phyloP scores from a whole-genome alignment of 2,113 vertebrate species.

The Cettia cetti region DNA sequence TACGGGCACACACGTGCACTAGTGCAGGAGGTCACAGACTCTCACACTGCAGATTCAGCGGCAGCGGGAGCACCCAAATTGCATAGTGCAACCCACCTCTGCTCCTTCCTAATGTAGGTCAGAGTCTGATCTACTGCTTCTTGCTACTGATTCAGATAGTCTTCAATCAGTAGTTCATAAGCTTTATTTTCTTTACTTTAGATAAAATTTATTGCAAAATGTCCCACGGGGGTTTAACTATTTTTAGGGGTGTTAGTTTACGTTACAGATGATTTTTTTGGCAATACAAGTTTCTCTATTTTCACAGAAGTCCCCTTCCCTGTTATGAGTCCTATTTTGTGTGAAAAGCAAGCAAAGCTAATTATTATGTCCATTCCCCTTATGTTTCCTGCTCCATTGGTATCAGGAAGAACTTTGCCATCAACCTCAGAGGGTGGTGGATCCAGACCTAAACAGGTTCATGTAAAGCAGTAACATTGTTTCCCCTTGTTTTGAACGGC shows the following conservation, averaged over 20 bases:
- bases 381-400: slow-evolving; percentile 1
- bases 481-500: slow-evolving; percentile 37
- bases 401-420: background rate
- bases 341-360: background rate
- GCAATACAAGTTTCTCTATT: background rate
- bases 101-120: background rate
- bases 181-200: background rate
- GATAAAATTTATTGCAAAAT: background rate
- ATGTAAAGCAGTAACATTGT: background rate
- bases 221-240: background rate
- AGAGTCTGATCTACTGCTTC: background rate
- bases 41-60: background rate
- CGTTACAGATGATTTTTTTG: background rate
- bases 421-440: background rate
- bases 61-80: background rate
- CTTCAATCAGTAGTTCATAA: background rate
- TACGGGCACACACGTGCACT: fast-evolving
- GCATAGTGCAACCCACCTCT: background rate
- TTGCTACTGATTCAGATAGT: background rate
- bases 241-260: background rate
- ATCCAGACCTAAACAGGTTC: background rate
- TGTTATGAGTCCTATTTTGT: background rate
- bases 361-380: background rate
- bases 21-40: background rate
- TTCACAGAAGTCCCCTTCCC: background rate